A percentile compares a stretch with the other conserved stretches of the same genome.
Evolutionary conservation across 2,888 invertebrate species (phyloP).

Genomic region (Timandra comae): DNA sequence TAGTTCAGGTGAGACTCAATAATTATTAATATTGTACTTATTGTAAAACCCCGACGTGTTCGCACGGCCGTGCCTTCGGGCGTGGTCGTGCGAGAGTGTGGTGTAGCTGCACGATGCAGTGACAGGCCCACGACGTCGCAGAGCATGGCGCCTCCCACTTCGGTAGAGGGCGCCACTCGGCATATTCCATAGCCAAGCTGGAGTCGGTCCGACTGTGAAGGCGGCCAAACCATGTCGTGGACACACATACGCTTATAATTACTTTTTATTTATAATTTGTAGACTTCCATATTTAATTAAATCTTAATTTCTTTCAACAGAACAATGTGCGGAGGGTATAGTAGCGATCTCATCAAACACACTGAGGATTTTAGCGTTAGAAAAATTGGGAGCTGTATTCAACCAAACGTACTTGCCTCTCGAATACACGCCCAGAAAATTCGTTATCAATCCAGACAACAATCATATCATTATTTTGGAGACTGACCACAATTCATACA

Average conservation of each 20-base stretch:
- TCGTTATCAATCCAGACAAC: conserved; percentile 94
- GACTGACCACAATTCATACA: conserved; percentile 99
- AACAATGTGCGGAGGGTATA: conserved; percentile 99
- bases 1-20: too few species aligned
- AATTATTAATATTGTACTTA: conserved; percentile 6
- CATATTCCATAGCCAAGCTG: conserved; percentile 87
- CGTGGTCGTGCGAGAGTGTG: conserved; percentile 44
- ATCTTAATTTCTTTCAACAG: conserved; percentile 55
- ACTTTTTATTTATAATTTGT: too few species aligned
- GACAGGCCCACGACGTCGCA: conserved; percentile 79
- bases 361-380: conserved; percentile 95
- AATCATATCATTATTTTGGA: conserved; percentile 94
- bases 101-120: conserved; percentile 74
- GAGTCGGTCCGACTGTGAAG: conserved; percentile 81
- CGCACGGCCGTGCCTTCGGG: conserved; percentile 46
- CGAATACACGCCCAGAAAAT: conserved; percentile 96
- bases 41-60: conserved; percentile 68
- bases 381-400: conserved; percentile 98
- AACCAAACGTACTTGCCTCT: conserved; percentile 96
- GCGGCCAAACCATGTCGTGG: conserved; percentile 82
- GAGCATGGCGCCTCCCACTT: conserved; percentile 72
- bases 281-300: too few species aligned
- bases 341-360: conserved; percentile 99
- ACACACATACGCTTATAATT: conserved; percentile 64
- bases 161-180: conserved; percentile 74